Evolutionary conservation across 2,888 invertebrate species (phyloP), one percentile per base, ranked within the genome.

Genomic region (Amblyjoppa fuscipennis): DNA sequence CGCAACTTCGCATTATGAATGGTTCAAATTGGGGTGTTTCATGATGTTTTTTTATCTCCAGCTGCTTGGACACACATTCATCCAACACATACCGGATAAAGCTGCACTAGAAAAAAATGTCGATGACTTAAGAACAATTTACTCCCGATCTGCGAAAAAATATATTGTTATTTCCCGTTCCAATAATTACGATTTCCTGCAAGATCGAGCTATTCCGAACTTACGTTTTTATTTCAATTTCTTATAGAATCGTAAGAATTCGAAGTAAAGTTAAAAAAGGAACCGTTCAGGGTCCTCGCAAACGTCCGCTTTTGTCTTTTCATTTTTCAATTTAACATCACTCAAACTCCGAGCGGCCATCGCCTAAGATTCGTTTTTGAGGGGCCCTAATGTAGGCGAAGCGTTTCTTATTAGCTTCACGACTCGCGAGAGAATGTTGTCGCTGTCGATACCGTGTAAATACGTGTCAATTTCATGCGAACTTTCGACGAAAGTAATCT

Each of bases 381-480:
- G 9, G 4, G 11, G 13, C 28, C 9, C 59, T 28, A 28, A 59
- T 25, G 59, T 59, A 59, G 25, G 59, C 28, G 59, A 28, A 25
- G 28, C 11, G 11, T 59, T 59, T 59, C 11, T 59, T 59, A 59
- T 59, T 28, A 11, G 59, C 28, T 28, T 59, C 59, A 28, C 64
- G 64, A 64, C 31, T 64, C 59, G 16, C 64, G 64, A 9, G 38
- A 34, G 38, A 64, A 38, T 64, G 20, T 38, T 38, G 13, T 34
- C 31, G 64, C 38, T 64, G 38, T 64, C 64, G 38, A 64, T 64
- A 64, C 64, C 31, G 31, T 34, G 64, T 64, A 64, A 64, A 64
- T 64, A 34, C 64, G 34, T 64, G 34, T 64, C 64, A 64, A 38
- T 64, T 64, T 34, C 64, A 34, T 7, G 34, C 31, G 38, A 64